Percentiles rank a stretch among this genome's conserved stretches.
Conservation (phyloP, 2,113 vertebrate species). For the Osmerus mordax region DNA sequence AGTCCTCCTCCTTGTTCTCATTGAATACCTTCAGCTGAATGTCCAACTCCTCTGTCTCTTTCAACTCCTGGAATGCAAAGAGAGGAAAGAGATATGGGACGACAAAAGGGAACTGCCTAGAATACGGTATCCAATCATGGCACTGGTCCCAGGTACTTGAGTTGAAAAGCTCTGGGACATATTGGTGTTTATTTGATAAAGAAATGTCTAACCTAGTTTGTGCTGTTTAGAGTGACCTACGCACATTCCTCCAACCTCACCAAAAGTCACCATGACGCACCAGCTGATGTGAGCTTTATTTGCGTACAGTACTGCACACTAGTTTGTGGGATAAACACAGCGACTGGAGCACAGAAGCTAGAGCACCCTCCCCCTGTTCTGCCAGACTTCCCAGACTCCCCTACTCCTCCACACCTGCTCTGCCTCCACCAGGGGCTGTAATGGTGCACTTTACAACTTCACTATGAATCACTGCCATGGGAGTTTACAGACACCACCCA, state of each 20-base stretch:
- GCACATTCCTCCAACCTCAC: too few species aligned
- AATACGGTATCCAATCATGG: too few species aligned
- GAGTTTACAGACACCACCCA: constrained; percentile 64
- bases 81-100: constrained; percentile 7
- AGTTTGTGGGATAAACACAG: not conserved
- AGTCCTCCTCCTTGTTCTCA: constrained; percentile 97
- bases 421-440: constrained; percentile 49
- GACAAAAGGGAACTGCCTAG: not conserved
- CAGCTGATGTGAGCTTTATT: not conserved
- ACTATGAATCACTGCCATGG: constrained; percentile 64
- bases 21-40: constrained; percentile 98
- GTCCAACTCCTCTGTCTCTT: constrained; percentile 97
- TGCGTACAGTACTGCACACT: not conserved
- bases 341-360: not conserved
- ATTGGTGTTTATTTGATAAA: too few species aligned
- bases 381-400: constrained; percentile 25
- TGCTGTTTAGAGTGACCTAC: too few species aligned
- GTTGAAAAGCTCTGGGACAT: too few species aligned
- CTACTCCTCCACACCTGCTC: constrained; percentile 61
- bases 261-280: too few species aligned
- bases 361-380: constrained; percentile 20
- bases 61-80: constrained; percentile 78
- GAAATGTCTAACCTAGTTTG: too few species aligned
- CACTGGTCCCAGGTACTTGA: too few species aligned
- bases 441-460: constrained; percentile 58